These are phyloP conservation scores for Coptotermes formosanus DNA, from an alignment of 1,140 invertebrate genomes.

Conservation along the genomic window DNA sequence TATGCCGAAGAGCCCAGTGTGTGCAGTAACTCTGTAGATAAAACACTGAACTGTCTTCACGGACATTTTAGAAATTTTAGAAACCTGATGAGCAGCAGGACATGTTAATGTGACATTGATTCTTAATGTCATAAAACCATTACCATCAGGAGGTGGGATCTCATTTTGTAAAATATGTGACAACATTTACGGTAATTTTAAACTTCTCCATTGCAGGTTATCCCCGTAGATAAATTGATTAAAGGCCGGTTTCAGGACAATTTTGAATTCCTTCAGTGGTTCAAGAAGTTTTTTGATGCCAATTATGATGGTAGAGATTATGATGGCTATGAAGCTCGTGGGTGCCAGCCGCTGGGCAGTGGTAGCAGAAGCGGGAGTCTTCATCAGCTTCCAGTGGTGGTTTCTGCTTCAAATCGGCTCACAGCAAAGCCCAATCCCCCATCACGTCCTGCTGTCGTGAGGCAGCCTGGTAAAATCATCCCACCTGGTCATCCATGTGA, in stretches of 20 bases:
- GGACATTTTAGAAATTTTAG: too few relatives aligned
- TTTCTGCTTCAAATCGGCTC: constrained; percentile 36
- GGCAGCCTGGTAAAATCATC: constrained; percentile 35
- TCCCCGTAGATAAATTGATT: constrained; percentile 95
- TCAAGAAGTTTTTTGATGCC: constrained; percentile 99
- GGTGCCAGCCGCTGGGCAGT: constrained; percentile 68
- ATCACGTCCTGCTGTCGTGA: constrained; percentile 29
- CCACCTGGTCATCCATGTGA: neutral
- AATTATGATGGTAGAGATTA: constrained; percentile 97
- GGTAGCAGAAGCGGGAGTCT: constrained; percentile 37
- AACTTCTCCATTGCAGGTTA: constrained; percentile 68
- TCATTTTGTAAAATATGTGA: neutral
- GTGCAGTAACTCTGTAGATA: too few relatives aligned
- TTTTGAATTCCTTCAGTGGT: constrained; percentile 99
- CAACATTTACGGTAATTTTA: neutral
- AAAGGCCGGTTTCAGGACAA: constrained; percentile 99
- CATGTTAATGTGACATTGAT: too few relatives aligned
- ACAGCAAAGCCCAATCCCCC: constrained; percentile 38
- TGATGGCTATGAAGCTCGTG: constrained; percentile 83
- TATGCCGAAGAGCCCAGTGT: too few relatives aligned
- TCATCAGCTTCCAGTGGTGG: constrained; percentile 29
- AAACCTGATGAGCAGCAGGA: too few relatives aligned
- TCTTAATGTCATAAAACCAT: neutral
- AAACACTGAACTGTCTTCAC: too few relatives aligned
- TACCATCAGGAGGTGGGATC: neutral